These are phyloP conservation scores for Nezara viridula DNA, from an alignment of 2,888 invertebrate genomes.

Conservation along the genomic window DNA sequence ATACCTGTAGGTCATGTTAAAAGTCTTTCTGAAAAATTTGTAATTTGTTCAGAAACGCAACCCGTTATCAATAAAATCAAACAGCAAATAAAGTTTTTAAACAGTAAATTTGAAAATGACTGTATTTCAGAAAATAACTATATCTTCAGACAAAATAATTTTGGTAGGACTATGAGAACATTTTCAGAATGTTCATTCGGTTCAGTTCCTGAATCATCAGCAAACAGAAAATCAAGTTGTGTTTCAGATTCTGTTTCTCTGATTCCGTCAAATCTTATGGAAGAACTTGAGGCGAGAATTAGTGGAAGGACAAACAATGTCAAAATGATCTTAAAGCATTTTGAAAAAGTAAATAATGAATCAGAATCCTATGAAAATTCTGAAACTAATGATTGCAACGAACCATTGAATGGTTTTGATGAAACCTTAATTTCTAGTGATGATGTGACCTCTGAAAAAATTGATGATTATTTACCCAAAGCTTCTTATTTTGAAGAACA, in stretches of 20 bases:
- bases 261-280: constrained; percentile 51
- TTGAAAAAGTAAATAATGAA: constrained; percentile 7
- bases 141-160: neutral
- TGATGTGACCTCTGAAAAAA: neutral
- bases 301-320: constrained; percentile 28
- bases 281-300: constrained; percentile 64
- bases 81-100: neutral
- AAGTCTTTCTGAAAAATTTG: constrained; percentile 49
- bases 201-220: neutral
- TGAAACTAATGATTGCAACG: neutral
- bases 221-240: neutral
- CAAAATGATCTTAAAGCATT: constrained; percentile 47
- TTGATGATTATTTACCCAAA: neutral
- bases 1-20: constrained; percentile 51
- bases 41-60: neutral
- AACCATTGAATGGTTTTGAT: neutral
- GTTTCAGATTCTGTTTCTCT: constrained; percentile 45
- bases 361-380: neutral
- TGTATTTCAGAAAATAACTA: neutral
- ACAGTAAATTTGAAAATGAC: neutral
- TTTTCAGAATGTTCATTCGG: constrained; percentile 17
- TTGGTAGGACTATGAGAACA: neutral
- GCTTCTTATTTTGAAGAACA: neutral
- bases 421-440: neutral
- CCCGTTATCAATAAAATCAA: neutral